Conservation (phyloP, 2,797 vertebrate genomes). For the Rachycentron canadum region DNA sequence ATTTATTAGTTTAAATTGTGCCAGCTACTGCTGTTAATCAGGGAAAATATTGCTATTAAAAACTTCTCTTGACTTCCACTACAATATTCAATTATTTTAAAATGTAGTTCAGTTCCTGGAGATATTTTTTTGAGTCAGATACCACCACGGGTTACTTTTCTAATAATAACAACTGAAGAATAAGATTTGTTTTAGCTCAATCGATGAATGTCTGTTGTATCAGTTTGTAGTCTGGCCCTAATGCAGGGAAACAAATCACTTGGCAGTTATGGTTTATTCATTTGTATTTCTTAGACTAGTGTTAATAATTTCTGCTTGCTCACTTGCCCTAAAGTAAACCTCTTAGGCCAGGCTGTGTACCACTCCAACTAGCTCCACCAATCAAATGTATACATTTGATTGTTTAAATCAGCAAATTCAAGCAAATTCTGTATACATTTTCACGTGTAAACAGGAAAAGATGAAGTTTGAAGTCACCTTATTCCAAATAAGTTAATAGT, state of each 20-base stretch:
- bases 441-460: background rate
- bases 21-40: constrained; percentile 9
- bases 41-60: constrained; percentile 5
- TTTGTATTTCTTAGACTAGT: background rate
- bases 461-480: background rate
- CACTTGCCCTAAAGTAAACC: background rate
- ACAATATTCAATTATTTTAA: background rate
- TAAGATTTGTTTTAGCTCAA: background rate
- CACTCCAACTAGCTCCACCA: background rate
- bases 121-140: background rate
- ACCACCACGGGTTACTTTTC: background rate
- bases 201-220: background rate
- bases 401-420: constrained; percentile 5
- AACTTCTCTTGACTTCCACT: background rate
- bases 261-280: background rate
- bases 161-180: no score
- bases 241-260: background rate
- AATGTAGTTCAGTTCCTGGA: background rate
- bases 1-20: constrained; percentile 29
- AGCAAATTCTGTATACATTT: background rate
- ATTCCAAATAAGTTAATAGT: no score
- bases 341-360: background rate
- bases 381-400: background rate
- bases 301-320: background rate
- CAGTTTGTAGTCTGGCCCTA: background rate